Evolutionary conservation across 2,113 vertebrate species (phyloP), one percentile per base, ranked within the genome.

Genomic region (Struthio camelus): DNA sequence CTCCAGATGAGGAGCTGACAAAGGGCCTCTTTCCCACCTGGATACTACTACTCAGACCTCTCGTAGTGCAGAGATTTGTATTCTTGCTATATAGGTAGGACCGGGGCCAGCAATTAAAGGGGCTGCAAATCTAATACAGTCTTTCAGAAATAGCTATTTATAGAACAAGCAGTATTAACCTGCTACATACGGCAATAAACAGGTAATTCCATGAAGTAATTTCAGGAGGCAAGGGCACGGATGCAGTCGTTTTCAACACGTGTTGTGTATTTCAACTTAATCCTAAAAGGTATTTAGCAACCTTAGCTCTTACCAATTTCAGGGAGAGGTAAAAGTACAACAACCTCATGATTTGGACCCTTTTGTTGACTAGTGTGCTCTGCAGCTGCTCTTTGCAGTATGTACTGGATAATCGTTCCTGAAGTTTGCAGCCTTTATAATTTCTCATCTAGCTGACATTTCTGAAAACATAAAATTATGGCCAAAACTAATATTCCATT

Each of bases 101-200:
- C 15, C 3, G 38, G 44, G 59, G 25, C 32, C 59, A 23, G 73
- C 28, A 34, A 2, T 4, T 7, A 3, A 32, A 9, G 54, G 66
- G 56, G 46, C 78, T 11, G 58, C 53, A 32, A 30, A 2, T 9
- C 59, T 23, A 34, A 70, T 70, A 22, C 27, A 1, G 2, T 11
- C 70, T 7, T 4, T 7, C 79, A 14, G 54, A 19, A 5, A 6
- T 1, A 1, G 30, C 51, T 10, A 4, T 1, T 1, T 2, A 0
- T 34, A 5, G 44, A 5, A 14, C 5, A 5, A 10, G 75, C 22
- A 19, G 56, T 11, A 1, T 1, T 1, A 53, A 13, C 25, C 51
- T 53, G 51, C 51, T 53, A 11, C 6, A 7, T 25, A 34, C 16
- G 4, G 12, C 6, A 11, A 3, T 2, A 4, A 4, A 11, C 69